Base-by-base conservation (phyloP, 2,113 vertebrate species). In the Tachycineta bicolor region DNA sequence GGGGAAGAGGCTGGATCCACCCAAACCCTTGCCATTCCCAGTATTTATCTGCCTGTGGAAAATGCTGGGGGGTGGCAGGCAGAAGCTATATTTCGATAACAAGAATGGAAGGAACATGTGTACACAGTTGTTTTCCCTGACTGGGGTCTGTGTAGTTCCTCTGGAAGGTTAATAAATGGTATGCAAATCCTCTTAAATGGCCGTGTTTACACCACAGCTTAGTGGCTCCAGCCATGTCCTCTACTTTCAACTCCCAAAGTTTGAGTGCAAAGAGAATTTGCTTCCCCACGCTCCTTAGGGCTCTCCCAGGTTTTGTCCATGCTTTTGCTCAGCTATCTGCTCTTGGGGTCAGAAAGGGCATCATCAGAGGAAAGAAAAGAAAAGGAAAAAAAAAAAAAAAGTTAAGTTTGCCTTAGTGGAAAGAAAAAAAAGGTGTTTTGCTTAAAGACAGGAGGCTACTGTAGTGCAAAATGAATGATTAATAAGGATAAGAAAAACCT, bases 171-270 rank as follows among this genome's bases (percentile, higher is more conserved):
- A 94, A 94, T 90, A 96, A 96, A 96, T 96, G 83, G 50, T 67
- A 96, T 96, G 93, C 91, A 97, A 97, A 97, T 97, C 96, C 96
- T 92, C 94, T 97, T 96, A 97, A 96, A 95, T 68, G 89, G 94
- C 94, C 29, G 4, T 96, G 91, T 97, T 97, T 96, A 97, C 95
- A 97, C 87, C 96, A 89, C 77, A 94, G 96, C 87, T 97, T 96
- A 97, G 94, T 69, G 87, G 87, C 89, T 90, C 87, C 89, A 94
- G 96, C 82, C 93, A 92, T 21, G 88, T 96, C 89, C 94, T 94
- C 90, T 85, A 94, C 93, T 94, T 96, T 86, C 64, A 90, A 93
- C 93, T 92, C 82, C 46, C 2, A 0, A 94, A 95, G 73, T 97
- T 96, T 87, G 86, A 76, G 62, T 31, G 47, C 60, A 55, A 74